These are phyloP conservation scores for Hyperoodon ampullatus DNA, from an alignment of 2,113 vertebrate genomes.

Conservation along the genomic window DNA sequence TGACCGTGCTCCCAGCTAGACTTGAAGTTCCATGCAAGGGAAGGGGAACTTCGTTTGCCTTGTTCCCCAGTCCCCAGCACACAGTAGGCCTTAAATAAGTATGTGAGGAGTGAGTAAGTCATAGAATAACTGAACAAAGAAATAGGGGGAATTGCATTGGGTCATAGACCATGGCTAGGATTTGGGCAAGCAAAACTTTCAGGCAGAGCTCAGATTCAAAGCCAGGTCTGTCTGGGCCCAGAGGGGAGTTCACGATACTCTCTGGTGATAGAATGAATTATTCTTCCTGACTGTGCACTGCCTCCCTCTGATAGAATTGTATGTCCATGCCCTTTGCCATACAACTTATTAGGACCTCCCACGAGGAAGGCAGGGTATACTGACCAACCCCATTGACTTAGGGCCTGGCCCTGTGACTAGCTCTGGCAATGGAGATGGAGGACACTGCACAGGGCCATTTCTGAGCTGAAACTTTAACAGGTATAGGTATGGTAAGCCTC, in stretches of 20 bases:
- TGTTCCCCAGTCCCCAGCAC: background rate
- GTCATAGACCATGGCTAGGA: background rate
- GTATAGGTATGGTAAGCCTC: background rate
- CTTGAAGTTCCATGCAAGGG: background rate
- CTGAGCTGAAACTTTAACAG: background rate
- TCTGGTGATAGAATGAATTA: background rate
- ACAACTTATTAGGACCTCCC: background rate
- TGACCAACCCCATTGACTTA: background rate
- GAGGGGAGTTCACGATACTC: background rate
- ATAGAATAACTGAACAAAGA: background rate
- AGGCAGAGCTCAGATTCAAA: conserved; percentile 19
- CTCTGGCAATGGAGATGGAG: background rate
- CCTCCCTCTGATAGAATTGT: background rate
- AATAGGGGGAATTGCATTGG: background rate
- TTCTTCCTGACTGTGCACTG: background rate
- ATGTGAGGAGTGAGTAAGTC: background rate
- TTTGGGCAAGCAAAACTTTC: background rate
- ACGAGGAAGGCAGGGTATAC: background rate
- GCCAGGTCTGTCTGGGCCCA: background rate
- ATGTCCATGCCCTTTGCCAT: background rate
- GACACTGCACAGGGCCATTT: background rate
- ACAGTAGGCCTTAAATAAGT: background rate
- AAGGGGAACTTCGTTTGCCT: background rate
- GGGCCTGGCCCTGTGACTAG: background rate
- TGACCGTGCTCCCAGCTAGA: background rate